A percentile compares a stretch with the other conserved stretches of the same genome.
Conservation (phyloP, 2,113 vertebrate species). For the Nestor notabilis region DNA sequence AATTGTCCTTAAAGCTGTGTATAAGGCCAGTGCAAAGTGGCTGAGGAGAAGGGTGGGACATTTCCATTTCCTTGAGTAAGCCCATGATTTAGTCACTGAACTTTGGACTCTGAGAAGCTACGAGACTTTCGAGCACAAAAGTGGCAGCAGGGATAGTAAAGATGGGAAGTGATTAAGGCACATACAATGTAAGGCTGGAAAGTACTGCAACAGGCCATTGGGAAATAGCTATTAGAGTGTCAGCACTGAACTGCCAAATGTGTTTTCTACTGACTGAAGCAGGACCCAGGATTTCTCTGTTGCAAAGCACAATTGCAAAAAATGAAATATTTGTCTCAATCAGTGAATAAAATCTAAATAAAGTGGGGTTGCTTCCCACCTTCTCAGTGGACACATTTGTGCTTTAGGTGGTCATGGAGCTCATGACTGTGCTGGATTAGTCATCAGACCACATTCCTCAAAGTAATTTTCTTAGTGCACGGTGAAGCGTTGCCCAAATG, state of each 20-base stretch:
- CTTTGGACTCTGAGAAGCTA: not conserved
- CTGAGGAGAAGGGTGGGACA: conserved; percentile 17
- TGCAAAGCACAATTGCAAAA: not conserved
- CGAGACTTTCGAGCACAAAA: not conserved
- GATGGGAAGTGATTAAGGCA: conserved; percentile 36
- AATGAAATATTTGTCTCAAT: not conserved
- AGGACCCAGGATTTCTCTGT: not conserved
- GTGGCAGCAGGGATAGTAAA: conserved; percentile 17
- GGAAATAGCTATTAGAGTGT: conserved; percentile 6
- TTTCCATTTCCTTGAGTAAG: conserved; percentile 35
- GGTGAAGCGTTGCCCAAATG: not conserved
- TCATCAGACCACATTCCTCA: not conserved
- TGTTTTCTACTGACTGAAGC: not conserved
- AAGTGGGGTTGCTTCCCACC: not conserved
- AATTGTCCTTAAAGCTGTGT: not conserved
- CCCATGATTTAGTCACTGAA: not conserved
- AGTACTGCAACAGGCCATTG: conserved; percentile 33
- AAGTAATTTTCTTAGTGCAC: not conserved
- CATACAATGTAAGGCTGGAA: conserved; percentile 21
- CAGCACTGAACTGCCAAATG: not conserved
- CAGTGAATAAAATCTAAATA: not conserved
- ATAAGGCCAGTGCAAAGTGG: not conserved
- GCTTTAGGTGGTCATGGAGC: not conserved
- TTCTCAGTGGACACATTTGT: not conserved
- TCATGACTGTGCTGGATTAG: not conserved